phyloP scores from a whole-genome alignment of 2,888 invertebrate genomes.

The Campoplex nolae region DNA sequence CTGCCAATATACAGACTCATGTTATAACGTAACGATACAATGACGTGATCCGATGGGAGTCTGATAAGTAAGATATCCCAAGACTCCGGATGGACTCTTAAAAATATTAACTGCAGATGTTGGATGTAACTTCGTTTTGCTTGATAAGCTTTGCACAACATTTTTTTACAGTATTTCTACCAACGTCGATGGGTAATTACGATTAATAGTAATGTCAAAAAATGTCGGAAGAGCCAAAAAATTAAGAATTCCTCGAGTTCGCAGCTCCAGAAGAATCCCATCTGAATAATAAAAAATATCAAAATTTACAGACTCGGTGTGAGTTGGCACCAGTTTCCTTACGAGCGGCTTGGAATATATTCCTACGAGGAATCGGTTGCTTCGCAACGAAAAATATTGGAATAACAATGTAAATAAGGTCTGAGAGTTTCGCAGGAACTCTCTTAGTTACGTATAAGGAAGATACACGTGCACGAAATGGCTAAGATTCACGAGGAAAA shows the following conservation, averaged over 20 bases:
- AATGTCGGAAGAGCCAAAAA: background rate
- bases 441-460: background rate
- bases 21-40: background rate
- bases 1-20: constrained; percentile 7
- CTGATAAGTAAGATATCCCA: background rate
- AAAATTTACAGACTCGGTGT: background rate
- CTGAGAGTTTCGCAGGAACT: background rate
- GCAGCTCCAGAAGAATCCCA: background rate
- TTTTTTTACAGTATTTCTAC: background rate
- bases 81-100: background rate
- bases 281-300: background rate
- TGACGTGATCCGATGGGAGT: background rate
- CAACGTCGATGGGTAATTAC: background rate
- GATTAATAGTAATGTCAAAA: background rate
- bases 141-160: background rate
- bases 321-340: background rate
- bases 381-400: constrained; percentile 3
- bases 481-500: background rate
- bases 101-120: background rate
- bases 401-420: background rate
- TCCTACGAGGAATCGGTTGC: background rate
- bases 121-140: no score
- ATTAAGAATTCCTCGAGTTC: background rate
- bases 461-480: background rate
- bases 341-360: background rate